Evolutionary conservation across 2,888 invertebrate genomes (phyloP), one percentile per base, ranked within the genome.

Genomic region (Pachymerium ferrugineum): DNA sequence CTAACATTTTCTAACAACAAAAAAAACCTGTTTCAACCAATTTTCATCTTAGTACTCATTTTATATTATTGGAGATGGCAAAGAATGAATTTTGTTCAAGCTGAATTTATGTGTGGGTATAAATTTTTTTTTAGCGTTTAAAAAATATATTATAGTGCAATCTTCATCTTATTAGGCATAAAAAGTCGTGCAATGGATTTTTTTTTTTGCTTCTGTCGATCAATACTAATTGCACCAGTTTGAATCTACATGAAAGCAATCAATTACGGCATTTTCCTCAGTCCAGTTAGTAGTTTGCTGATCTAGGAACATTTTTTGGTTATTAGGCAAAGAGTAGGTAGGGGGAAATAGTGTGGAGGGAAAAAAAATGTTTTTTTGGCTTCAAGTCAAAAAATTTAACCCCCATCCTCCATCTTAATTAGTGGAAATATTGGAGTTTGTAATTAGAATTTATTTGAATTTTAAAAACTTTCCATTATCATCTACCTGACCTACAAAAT

Each of bases 181-280:
- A 54, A 54, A 62, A 62, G 28, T 62, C 62, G 28, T 62, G 62
- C 62, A 22, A 62, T 62, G 62, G 25, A 12, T 12, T 28, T 62
- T 3, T 25, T 62, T 62, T 54, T 62, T 62, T 25, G 2, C 38
- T 3, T 25, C 25, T 62, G 28, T 28, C 62, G 62, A 62, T 62
- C 62, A 62, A 62, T 62, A 62, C 62, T 62, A 62, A 62, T 62
- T 62, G 62, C 62, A 62, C 25, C 62, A 62, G 62, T 62, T 62
- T 62, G 62, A 62, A 62, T 62, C 62, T 62, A 62, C 62, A 62
- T 62, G 62, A 62, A 62, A 62, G 62, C 62, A 62, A 62, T 62
- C 62, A 62, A 62, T 62, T 62, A 62, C 62, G 62, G 62, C 62
- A 62, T 62, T 62, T 62, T 22, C 62, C 62, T 62, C 62, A 62